Evolutionary conservation across 1,140 invertebrate genomes (phyloP), one percentile per base, ranked within the genome.

Genomic region (Globodera ellingtonae): DNA sequence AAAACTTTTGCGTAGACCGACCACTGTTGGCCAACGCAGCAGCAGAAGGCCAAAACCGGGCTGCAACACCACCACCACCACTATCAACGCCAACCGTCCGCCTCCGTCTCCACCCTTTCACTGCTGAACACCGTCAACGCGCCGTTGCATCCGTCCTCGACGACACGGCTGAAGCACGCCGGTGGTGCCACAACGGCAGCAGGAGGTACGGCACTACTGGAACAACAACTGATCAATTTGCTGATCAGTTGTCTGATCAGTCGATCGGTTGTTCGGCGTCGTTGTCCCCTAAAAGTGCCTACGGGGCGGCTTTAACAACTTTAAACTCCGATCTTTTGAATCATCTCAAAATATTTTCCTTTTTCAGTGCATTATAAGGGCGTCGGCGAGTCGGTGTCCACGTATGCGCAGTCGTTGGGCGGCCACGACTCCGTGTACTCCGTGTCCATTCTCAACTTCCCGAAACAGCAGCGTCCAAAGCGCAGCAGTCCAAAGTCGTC

Each of bases 21-120:
- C 73, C 83, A 84, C 48, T 89, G 87, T 76, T 89, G 88, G 76
- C 88, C 87, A 4, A 79, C 56, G 7, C 83, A 85, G 74, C 79
- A 81, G 65, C 74, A 85, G 52, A 78, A 85, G 44, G 8, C 59
- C 24, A 81, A 79, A 78, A 47, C 21, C 70, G 50, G 48, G 15
- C 67, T 13, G 56, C 46, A 72, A n/a, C 46, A 44, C 48, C 18
- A 72, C 24, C 46, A 44, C 48, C 18, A 21, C 35, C 47, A 73
- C 78, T 4, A 56, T 69, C 9, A 79, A 59, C 46, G 72, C 78
- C 67, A 62, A 62, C 44, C 75, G 67, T 15, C 56, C 21, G 47
- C 44, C 46, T 76, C 75, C 4, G 75, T 76, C 13, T 59, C 56
- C 56, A 59, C 56, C 13, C 56, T 59, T n/a, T 47, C 70, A 15